Evolutionary conservation across 2,888 invertebrate genomes (phyloP).

Genomic region (Myopa testacea): DNA sequence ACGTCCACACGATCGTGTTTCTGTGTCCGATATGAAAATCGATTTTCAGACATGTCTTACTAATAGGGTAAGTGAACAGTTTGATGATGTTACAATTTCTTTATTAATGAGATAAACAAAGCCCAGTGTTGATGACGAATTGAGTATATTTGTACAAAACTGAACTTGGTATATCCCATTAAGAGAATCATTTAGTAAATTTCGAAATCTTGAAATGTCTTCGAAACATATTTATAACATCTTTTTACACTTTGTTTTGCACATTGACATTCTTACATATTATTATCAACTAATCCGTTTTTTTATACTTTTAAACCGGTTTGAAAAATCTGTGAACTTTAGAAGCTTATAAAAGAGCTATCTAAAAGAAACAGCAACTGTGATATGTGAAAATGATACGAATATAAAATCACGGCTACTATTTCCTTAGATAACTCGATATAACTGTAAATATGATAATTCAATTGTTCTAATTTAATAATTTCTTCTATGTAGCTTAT

Average conservation of each 20-base stretch:
- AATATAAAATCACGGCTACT: conserved; percentile 68
- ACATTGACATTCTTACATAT: too few species aligned
- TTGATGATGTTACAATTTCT: conserved; percentile 47
- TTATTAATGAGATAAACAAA: conserved; percentile 68
- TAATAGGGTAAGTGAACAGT: conserved; percentile 80
- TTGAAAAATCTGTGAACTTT: conserved; percentile 29
- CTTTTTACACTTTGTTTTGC: too few species aligned
- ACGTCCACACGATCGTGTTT: conserved; percentile 94
- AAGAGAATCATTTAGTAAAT: conserved; percentile 55
- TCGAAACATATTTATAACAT: too few species aligned
- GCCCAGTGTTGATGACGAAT: conserved; percentile 69
- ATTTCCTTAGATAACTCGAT: conserved; percentile 69
- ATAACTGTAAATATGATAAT: conserved; percentile 51
- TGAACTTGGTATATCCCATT: conserved; percentile 68
- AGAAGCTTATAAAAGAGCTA: conserved; percentile 68
- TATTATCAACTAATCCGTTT: background rate
- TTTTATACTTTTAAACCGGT: background rate
- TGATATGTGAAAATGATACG: conserved; percentile 60
- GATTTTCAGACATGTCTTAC: conserved; percentile 89
- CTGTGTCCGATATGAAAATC: conserved; percentile 88
- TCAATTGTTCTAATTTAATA: conserved; percentile 41
- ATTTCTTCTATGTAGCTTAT: background rate
- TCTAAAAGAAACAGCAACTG: conserved; percentile 69
- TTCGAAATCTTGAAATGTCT: background rate
- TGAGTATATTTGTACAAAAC: conserved; percentile 58